Base-by-base conservation (phyloP, 2,888 invertebrate species). In the Yponomeuta plumbellus region DNA sequence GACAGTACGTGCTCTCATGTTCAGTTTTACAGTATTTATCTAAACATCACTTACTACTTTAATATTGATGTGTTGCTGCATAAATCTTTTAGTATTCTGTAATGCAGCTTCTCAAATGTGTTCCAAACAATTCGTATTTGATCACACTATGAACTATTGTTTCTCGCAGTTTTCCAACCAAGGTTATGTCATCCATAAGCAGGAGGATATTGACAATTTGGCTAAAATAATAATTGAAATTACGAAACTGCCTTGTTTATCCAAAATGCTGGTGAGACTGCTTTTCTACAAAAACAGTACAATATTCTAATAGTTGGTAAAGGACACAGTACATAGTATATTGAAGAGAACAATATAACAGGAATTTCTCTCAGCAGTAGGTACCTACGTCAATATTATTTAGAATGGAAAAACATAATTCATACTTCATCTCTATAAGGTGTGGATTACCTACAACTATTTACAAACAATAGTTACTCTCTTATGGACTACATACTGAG, bases 1-100 rank as follows among this genome's bases (percentile, higher is more conserved):
- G 85, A 84, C 84, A 84, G 88, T 90, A 88, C 74, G 88, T 86
- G 73, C 69, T 68, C 34, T 68, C 67, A 67, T 65, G 67, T 65
- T 70, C 69, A 23, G 2, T 11, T 20, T 56, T n/a, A 26, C 11
- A 34, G 8, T 34, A 26, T 10, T 61, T 34, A 34, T 34, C 34
- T 8, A 34, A 26, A 61, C 61, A 61, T 61, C 61, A 61, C 61
- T 61, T 61, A 8, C 34, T 8, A 10, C 34, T 6, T 11, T 59
- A 59, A 11, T 52, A 52, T 52, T 52, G 44, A 52, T 52, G 13
- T 17, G 17, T 52, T 52, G 44, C 3, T 52, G 34, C 44, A 52
- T 4, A 8, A 52, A 17, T 52, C 10, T 52, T 52, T 52, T 8
- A 52, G 44, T 52, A 13, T 52, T 1, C 44, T 52, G 4, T 4